phyloP scores from a whole-genome alignment of 2,797 vertebrate genomes.

The Kryptolebias ocellatus region DNA sequence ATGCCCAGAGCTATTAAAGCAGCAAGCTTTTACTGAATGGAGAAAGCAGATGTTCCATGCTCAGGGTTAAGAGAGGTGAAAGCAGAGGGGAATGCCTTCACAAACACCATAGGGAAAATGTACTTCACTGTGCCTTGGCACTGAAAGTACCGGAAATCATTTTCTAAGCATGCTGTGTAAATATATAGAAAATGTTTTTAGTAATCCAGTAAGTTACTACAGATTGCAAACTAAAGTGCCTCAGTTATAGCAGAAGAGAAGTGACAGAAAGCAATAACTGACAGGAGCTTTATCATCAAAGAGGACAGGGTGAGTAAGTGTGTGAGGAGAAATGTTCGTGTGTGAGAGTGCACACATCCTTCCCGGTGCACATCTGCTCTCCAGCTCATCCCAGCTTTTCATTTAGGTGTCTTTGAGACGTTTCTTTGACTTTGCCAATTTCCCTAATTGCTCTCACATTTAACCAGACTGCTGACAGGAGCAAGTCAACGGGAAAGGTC shows the following conservation, averaged over 20 bases:
- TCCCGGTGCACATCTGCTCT: conserved; percentile 30
- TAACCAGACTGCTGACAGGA: conserved; percentile 69
- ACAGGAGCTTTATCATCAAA: conserved; percentile 33
- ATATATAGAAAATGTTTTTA: conserved; percentile 22
- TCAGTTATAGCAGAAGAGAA: conserved; percentile 14
- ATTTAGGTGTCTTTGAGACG: conserved; percentile 60
- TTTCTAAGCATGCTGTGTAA: conserved; percentile 36
- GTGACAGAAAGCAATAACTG: conserved; percentile 15
- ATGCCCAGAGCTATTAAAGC: conserved; percentile 78
- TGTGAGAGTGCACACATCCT: conserved; percentile 5
- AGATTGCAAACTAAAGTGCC: conserved; percentile 16
- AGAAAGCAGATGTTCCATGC: conserved; percentile 78
- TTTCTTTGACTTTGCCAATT: conserved; percentile 72
- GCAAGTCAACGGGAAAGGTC: conserved; percentile 68
- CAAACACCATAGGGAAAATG: conserved; percentile 60
- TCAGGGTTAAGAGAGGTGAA: conserved; percentile 79
- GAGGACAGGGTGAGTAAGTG: not conserved
- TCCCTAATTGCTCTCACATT: conserved; percentile 80
- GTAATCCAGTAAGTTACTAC: conserved; percentile 7
- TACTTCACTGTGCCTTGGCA: conserved; percentile 47
- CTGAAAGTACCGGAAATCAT: conserved; percentile 28
- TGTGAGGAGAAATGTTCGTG: conserved; percentile 2
- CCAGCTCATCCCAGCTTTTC: conserved; percentile 42
- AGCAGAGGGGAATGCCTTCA: conserved; percentile 62
- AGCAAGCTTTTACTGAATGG: conserved; percentile 68